Percentiles rank a stretch among this genome's conserved stretches.
Evolutionary conservation across 2,888 invertebrate species (phyloP).

Genomic region (Suillia variegata): DNA sequence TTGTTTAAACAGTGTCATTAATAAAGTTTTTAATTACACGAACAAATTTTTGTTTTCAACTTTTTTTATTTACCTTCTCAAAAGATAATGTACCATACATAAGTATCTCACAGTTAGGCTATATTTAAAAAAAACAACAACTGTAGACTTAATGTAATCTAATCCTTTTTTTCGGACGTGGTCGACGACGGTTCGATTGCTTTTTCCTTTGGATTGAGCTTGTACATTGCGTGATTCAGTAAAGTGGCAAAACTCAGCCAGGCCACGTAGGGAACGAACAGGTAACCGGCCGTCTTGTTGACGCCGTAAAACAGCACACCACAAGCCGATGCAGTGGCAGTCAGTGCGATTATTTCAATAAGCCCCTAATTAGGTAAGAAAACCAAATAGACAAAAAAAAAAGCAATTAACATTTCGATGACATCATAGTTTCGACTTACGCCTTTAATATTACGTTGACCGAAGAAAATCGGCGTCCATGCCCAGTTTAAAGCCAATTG

Average conservation of each 20-base stretch:
- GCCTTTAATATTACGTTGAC: constrained; percentile 71
- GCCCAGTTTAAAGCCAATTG: constrained; percentile 83
- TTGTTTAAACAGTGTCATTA: no score
- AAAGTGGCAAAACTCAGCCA: constrained; percentile 75
- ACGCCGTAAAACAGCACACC: constrained; percentile 67
- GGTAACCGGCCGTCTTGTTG: constrained; percentile 68
- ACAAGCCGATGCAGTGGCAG: constrained; percentile 66
- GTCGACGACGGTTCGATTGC: constrained; percentile 27
- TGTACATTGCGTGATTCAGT: constrained; percentile 72
- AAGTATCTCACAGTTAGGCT: no score
- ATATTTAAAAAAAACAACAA: no score
- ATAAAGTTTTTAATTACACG: no score
- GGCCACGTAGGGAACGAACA: constrained; percentile 76
- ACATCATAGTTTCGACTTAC: constrained; percentile 63
- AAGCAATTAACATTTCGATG: neutral
- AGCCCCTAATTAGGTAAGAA: constrained; percentile 64
- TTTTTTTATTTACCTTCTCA: no score
- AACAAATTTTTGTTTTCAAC: no score
- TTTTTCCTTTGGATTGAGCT: constrained; percentile 65
- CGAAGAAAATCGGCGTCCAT: constrained; percentile 87
- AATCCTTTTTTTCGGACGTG: constrained; percentile 15
- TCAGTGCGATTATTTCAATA: constrained; percentile 67
- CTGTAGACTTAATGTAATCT: no score
- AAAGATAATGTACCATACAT: no score
- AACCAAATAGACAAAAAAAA: constrained; percentile 18